A percentile compares a stretch with the other conserved stretches of the same genome.
Evolutionary conservation across 2,888 invertebrate genomes (phyloP).

Genomic region (Galeopsomyia nigrocyanea): DNA sequence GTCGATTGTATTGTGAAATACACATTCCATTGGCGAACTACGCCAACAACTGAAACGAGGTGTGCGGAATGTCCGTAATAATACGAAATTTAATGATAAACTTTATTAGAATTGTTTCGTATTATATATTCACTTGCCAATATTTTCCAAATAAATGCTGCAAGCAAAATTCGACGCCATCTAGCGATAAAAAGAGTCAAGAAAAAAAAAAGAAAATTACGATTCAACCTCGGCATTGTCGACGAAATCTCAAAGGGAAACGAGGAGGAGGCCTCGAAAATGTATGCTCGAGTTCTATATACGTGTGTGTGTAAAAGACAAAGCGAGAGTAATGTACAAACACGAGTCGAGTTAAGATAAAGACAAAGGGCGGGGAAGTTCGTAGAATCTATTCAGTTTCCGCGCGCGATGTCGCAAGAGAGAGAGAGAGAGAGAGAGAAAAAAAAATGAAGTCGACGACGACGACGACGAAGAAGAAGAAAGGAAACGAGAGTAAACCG

Average conservation of each 20-base stretch:
- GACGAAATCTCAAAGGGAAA: neutral
- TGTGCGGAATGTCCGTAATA: too few relatives aligned
- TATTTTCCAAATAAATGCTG: too few relatives aligned
- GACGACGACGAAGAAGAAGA: neutral
- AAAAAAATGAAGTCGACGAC: neutral
- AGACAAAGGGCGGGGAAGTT: conserved; percentile 55
- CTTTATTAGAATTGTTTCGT: too few relatives aligned
- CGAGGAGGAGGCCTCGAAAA: neutral
- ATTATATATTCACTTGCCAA: too few relatives aligned
- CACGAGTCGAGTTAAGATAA: conserved; percentile 39
- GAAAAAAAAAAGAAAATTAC: neutral
- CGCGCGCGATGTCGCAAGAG: conserved; percentile 51
- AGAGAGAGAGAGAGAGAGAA: conserved; percentile 4
- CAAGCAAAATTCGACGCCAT: too few relatives aligned
- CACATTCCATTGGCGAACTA: too few relatives aligned
- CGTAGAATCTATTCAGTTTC: conserved; percentile 29
- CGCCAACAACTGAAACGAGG: too few relatives aligned
- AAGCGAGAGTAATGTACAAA: conserved; percentile 28
- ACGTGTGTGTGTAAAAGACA: conserved; percentile 7
- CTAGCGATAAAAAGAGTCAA: neutral
- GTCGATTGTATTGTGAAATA: too few relatives aligned
- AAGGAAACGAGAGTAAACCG: conserved; percentile 51
- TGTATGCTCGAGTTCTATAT: conserved; percentile 3
- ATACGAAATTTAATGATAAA: too few relatives aligned
- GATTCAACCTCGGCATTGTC: neutral